A percentile compares a stretch with the other conserved stretches of the same genome.
Conservation (phyloP, 2,888 invertebrate species). For the Tenthredo scrophulariae region DNA sequence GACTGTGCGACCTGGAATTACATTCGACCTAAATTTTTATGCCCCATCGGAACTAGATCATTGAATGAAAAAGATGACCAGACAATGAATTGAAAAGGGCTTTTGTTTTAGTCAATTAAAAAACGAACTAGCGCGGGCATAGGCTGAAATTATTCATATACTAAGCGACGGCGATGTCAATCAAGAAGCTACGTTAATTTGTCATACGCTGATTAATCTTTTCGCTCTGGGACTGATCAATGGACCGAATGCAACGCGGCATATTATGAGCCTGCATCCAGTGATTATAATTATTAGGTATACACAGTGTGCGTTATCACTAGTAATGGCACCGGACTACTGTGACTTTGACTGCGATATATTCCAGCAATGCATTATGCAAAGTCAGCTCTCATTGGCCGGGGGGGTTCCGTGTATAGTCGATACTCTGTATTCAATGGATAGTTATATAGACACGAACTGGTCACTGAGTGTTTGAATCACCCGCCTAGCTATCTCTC, state of each 20-base stretch:
- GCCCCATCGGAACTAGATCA: background rate
- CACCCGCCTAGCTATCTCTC: background rate
- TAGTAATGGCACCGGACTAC: conserved; percentile 51
- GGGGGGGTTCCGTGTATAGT: conserved; percentile 56
- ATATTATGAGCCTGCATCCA: conserved; percentile 61
- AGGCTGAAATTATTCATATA: background rate
- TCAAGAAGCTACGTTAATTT: conserved; percentile 45
- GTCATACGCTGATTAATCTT: conserved; percentile 61
- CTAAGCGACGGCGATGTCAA: conserved; percentile 12
- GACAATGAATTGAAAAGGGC: background rate
- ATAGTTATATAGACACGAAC: conserved; percentile 52
- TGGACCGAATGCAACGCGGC: conserved; percentile 22
- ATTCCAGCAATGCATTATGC: conserved; percentile 70
- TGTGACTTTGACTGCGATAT: conserved; percentile 63
- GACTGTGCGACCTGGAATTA: background rate
- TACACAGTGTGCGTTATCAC: conserved; percentile 41
- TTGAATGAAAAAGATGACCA: background rate
- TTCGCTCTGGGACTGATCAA: conserved; percentile 43
- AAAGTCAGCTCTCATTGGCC: conserved; percentile 70
- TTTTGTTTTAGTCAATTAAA: background rate
- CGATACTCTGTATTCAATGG: conserved; percentile 64
- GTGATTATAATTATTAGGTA: conserved; percentile 72
- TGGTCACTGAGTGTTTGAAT: conserved; percentile 37
- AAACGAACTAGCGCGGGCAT: background rate
- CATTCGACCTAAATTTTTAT: background rate